phyloP scores from a whole-genome alignment of 2,797 vertebrate genomes.

The Onychomys leucogaster region DNA sequence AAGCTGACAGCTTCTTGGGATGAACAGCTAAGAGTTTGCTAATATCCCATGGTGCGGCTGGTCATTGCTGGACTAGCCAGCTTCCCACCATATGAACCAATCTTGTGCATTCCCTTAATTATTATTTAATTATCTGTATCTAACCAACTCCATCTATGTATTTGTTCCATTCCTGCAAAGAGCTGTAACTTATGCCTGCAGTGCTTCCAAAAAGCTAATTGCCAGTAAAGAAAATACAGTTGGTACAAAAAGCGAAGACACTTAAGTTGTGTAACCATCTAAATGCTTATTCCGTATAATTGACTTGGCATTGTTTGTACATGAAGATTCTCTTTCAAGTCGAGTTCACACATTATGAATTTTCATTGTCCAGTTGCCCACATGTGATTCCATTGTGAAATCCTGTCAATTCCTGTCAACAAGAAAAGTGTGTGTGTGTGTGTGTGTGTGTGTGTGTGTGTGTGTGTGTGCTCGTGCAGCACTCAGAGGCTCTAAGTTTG shows the following conservation, averaged over 20 bases:
- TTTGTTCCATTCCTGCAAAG: background rate
- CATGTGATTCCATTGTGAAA: background rate
- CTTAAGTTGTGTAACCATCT: background rate
- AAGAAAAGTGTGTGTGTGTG: background rate
- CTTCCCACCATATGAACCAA: background rate
- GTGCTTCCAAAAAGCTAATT: background rate
- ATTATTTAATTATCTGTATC: background rate
- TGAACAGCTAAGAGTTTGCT: background rate
- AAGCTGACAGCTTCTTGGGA: background rate
- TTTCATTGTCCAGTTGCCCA: background rate
- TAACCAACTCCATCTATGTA: background rate
- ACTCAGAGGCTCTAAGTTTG: background rate
- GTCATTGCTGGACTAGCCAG: background rate
- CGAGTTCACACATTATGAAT: background rate
- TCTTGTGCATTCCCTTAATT: background rate
- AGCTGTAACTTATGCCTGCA: background rate
- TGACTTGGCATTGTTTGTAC: background rate
- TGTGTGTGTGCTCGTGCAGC: background rate
- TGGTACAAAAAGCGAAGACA: background rate
- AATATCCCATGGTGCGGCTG: background rate
- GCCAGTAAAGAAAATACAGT: background rate
- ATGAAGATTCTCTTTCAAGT: background rate
- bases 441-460: no score
- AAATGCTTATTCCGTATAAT: background rate
- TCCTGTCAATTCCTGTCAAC: background rate